Conservation (phyloP, 2,113 vertebrate genomes). For the Peromyscus californicus region DNA sequence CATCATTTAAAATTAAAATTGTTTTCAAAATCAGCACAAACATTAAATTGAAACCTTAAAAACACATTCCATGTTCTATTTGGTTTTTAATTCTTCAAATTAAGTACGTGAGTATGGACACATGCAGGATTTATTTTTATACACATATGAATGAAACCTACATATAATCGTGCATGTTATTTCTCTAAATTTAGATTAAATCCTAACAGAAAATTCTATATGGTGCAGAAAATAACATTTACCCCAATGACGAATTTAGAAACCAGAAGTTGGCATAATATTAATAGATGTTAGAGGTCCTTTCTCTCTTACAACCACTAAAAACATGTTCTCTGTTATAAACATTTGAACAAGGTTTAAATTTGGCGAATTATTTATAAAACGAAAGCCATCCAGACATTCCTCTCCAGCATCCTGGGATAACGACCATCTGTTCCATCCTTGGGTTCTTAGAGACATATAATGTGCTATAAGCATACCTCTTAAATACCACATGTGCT, state of each 20-base stretch:
- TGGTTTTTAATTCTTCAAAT: background rate
- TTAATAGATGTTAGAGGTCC: conserved; percentile 86
- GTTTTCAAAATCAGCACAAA: background rate
- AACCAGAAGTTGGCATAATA: conserved; percentile 83
- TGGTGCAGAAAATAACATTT: conserved; percentile 85
- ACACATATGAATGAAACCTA: conserved; percentile 55
- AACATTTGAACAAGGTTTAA: conserved; percentile 87
- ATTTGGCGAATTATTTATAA: conserved; percentile 87
- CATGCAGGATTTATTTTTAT: conserved; percentile 75
- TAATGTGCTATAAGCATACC: background rate
- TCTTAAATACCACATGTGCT: background rate
- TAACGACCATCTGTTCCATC: conserved; percentile 75
- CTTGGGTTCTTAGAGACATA: conserved; percentile 49
- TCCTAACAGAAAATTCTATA: conserved; percentile 78
- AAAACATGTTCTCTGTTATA: conserved; percentile 85
- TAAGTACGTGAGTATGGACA: conserved; percentile 63
- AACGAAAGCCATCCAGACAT: conserved; percentile 83
- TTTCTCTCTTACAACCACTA: conserved; percentile 86
- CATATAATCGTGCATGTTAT: conserved; percentile 73
- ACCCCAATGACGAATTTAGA: conserved; percentile 84
- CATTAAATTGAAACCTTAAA: background rate
- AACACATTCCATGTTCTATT: background rate
- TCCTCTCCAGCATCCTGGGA: conserved; percentile 71
- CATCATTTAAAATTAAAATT: background rate
- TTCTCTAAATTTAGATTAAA: conserved; percentile 80